Evolutionary conservation across 2,888 invertebrate species (phyloP).

Genomic region (Tenthredo mesomela): DNA sequence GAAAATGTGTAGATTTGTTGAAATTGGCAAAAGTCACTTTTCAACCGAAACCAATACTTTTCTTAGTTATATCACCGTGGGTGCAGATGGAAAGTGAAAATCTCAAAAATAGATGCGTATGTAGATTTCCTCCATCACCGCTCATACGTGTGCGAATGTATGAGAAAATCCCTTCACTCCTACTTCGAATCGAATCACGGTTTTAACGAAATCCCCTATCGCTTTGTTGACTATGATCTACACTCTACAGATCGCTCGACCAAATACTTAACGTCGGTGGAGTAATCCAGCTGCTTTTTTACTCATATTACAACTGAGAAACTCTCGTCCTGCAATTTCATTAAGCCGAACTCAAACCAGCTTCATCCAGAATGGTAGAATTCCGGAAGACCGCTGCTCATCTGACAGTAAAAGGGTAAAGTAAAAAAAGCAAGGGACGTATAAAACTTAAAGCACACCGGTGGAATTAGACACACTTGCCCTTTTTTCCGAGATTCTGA

Average conservation of each 20-base stretch:
- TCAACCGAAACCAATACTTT: no score
- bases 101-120: neutral
- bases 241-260: neutral
- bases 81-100: neutral
- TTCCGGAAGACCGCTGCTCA: neutral
- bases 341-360: neutral
- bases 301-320: neutral
- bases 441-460: neutral
- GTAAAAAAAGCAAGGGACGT: neutral
- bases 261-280: neutral
- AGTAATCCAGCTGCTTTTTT: neutral
- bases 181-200: neutral
- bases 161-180: neutral
- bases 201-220: neutral
- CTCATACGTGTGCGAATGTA: neutral
- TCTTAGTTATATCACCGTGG: no score
- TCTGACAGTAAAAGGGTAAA: neutral
- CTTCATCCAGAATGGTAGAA: neutral
- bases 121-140: neutral
- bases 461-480: neutral
- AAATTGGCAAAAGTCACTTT: no score
- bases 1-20: neutral
- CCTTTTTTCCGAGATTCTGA: neutral
- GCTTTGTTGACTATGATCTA: conserved; percentile 14
- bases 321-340: neutral